phyloP scores from a whole-genome alignment of 2,888 invertebrate genomes.

The Melanotus villosus region DNA sequence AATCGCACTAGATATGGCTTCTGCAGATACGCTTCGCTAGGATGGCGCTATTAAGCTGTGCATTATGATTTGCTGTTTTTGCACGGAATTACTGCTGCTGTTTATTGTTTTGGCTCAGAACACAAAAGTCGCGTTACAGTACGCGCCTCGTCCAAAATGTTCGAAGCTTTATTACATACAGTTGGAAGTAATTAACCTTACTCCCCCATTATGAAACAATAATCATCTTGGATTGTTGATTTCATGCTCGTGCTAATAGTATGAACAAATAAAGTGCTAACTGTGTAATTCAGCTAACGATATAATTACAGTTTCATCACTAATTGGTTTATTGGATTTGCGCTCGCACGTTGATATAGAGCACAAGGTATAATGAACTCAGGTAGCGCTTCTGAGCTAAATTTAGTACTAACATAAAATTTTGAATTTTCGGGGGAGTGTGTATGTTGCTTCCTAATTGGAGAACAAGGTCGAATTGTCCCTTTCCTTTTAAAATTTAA shows the following conservation, averaged over 20 bases:
- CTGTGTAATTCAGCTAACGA: slow-evolving; percentile 43
- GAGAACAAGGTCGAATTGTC: neutral
- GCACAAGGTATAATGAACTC: slow-evolving; percentile 35
- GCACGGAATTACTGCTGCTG: slow-evolving; percentile 17
- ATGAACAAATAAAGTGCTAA: slow-evolving; percentile 33
- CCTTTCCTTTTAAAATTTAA: neutral
- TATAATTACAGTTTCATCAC: slow-evolving; percentile 44
- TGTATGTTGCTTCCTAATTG: neutral
- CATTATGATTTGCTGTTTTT: slow-evolving; percentile 33
- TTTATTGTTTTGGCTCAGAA: slow-evolving; percentile 1
- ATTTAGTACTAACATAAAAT: slow-evolving; percentile 11
- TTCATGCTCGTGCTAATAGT: slow-evolving; percentile 29
- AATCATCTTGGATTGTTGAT: slow-evolving; percentile 25
- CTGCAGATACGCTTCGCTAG: slow-evolving; percentile 55
- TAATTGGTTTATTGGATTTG: slow-evolving; percentile 45
- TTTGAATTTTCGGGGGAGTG: neutral
- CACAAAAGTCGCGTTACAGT: neutral
- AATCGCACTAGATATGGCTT: slow-evolving; percentile 63
- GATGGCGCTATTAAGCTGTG: slow-evolving; percentile 31
- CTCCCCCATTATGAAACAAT: slow-evolving; percentile 20
- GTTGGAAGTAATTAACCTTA: slow-evolving; percentile 19
- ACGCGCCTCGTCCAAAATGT: neutral
- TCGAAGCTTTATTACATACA: neutral
- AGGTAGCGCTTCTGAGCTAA: slow-evolving; percentile 9
- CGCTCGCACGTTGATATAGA: slow-evolving; percentile 31